These are phyloP conservation scores for Anguilla rostrata DNA, from an alignment of 2,113 vertebrate species.

Conservation along the genomic window DNA sequence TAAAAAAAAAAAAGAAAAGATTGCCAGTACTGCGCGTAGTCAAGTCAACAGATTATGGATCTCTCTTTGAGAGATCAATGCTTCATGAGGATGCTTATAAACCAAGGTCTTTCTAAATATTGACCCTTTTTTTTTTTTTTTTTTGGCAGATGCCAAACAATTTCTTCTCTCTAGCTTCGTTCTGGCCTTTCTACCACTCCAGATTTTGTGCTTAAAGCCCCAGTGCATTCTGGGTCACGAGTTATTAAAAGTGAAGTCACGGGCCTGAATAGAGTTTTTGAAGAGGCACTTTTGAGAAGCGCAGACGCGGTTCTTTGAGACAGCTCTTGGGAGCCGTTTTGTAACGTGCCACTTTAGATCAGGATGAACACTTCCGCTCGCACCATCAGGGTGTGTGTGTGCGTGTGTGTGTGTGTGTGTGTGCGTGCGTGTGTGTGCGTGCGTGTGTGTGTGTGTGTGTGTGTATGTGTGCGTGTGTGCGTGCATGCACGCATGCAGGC, in stretches of 20 bases:
- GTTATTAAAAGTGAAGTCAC: not conserved
- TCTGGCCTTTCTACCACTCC: not conserved
- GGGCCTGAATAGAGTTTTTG: not conserved
- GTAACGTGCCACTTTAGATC: not conserved
- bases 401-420: not conserved
- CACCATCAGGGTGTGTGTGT: conserved; percentile 24
- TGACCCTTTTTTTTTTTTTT: not conserved
- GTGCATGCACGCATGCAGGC: not conserved
- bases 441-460: not conserved
- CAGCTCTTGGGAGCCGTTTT: conserved; percentile 42
- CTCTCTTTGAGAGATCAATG: not conserved
- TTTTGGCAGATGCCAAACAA: not conserved
- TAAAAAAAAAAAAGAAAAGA: not conserved
- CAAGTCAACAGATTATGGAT: not conserved
- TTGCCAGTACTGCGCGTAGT: not conserved
- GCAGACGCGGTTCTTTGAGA: conserved; percentile 17
- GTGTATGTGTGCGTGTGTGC: not conserved
- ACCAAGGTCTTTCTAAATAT: not conserved
- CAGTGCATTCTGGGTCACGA: not conserved
- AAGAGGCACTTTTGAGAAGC: not conserved
- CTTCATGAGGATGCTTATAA: not conserved
- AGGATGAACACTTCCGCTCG: conserved; percentile 5
- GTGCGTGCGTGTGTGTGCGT: not conserved
- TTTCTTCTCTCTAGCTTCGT: not conserved
- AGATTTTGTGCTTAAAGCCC: too few relatives aligned